phyloP scores from a whole-genome alignment of 2,113 vertebrate species.

The Morone saxatilis region DNA sequence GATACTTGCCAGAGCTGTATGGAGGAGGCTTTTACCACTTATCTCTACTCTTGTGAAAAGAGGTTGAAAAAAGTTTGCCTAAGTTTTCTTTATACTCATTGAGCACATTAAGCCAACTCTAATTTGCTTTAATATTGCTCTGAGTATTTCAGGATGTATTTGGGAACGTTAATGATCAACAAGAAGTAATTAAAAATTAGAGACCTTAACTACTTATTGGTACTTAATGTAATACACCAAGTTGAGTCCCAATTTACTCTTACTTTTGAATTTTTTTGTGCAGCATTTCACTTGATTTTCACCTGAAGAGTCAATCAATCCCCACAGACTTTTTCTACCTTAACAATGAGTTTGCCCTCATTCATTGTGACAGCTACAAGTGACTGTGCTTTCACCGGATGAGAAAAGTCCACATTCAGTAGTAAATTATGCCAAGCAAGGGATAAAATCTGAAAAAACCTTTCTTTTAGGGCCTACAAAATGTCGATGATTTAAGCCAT shows the following conservation, averaged over 20 bases:
- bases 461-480: too few species aligned
- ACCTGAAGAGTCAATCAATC: background rate
- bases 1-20: constrained; percentile 70
- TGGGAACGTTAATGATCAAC: background rate
- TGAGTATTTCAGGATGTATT: background rate
- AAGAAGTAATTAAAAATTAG: background rate
- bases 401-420: background rate
- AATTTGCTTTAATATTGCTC: background rate
- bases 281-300: background rate
- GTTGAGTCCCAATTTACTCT: background rate
- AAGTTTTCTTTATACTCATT: constrained; percentile 46
- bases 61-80: constrained; percentile 53
- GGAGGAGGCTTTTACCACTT: constrained; percentile 67
- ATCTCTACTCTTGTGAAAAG: constrained; percentile 59
- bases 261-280: background rate
- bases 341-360: background rate
- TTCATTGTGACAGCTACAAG: background rate
- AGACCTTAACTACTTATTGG: background rate
- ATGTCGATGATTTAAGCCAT: too few species aligned
- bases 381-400: background rate
- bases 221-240: background rate
- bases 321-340: background rate
- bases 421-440: background rate
- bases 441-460: background rate
- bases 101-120: background rate